A percentile compares a stretch with the other conserved stretches of the same genome.
Conservation (phyloP, 2,113 vertebrate species). For the Capreolus pygargus region DNA sequence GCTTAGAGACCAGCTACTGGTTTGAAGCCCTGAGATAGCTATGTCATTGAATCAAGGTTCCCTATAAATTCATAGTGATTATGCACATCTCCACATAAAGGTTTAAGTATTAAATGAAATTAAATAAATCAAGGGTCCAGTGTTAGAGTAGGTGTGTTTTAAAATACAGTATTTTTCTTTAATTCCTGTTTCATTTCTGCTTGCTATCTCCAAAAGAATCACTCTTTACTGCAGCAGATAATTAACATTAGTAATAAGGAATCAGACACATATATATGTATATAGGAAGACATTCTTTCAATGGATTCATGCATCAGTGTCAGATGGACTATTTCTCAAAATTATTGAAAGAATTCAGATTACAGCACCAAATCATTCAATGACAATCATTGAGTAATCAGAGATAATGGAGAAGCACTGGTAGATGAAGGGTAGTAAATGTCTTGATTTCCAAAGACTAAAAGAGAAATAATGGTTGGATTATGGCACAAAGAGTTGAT, state of each 20-base stretch:
- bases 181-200: neutral
- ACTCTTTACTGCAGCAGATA: neutral
- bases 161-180: neutral
- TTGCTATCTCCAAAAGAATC: neutral
- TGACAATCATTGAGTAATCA: neutral
- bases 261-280: neutral
- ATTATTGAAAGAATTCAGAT: neutral
- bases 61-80: neutral
- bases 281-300: neutral
- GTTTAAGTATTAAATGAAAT: neutral
- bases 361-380: neutral
- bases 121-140: neutral
- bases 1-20: neutral
- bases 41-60: neutral
- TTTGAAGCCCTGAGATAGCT: neutral
- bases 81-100: neutral
- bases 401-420: neutral
- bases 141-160: neutral
- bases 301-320: neutral
- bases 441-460: neutral
- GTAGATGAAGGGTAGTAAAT: neutral
- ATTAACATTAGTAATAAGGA: neutral
- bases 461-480: neutral
- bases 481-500: neutral
- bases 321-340: neutral